phyloP scores from a whole-genome alignment of 2,113 vertebrate genomes.

The Forbesichthys papilliferus region DNA sequence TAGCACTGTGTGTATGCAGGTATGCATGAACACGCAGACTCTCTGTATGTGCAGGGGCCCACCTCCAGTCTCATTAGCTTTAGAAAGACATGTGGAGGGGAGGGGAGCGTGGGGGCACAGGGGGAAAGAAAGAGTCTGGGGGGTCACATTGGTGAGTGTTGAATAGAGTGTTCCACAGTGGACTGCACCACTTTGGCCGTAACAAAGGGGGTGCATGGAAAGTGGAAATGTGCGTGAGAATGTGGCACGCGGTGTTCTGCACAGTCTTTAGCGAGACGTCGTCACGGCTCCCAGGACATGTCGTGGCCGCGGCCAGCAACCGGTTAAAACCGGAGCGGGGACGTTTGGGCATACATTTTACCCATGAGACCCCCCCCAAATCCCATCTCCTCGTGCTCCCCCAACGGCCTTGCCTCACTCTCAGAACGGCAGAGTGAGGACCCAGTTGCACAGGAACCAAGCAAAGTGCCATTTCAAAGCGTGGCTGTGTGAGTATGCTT shows the following conservation, averaged over 20 bases:
- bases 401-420: slow-evolving; percentile 52
- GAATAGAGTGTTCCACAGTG: slow-evolving; percentile 76
- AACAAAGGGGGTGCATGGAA: slow-evolving; percentile 58
- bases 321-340: slow-evolving; percentile 17
- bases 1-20: neutral
- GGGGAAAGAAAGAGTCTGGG: slow-evolving; percentile 51
- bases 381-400: slow-evolving; percentile 39
- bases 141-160: slow-evolving; percentile 74
- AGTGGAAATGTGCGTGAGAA: slow-evolving; percentile 23
- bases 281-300: slow-evolving; percentile 2
- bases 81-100: slow-evolving; percentile 77
- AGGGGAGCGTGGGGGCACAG: slow-evolving; percentile 34
- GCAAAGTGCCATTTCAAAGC: slow-evolving; percentile 45
- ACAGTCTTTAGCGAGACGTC: slow-evolving; percentile 13
- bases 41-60: slow-evolving; percentile 58
- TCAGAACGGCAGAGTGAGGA: slow-evolving; percentile 61
- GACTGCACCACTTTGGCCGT: slow-evolving; percentile 70
- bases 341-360: slow-evolving; percentile 8
- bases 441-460: slow-evolving; percentile 48
- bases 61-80: slow-evolving; percentile 81
- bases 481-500: slow-evolving; percentile 51
- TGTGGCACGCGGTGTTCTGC: slow-evolving; percentile 6
- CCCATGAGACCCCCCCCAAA: slow-evolving; percentile 6
- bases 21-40: slow-evolving; percentile 21
- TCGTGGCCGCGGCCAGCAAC: slow-evolving; percentile 2